Evolutionary conservation across 2,113 vertebrate genomes (phyloP).

Genomic region (Galbula dea): DNA sequence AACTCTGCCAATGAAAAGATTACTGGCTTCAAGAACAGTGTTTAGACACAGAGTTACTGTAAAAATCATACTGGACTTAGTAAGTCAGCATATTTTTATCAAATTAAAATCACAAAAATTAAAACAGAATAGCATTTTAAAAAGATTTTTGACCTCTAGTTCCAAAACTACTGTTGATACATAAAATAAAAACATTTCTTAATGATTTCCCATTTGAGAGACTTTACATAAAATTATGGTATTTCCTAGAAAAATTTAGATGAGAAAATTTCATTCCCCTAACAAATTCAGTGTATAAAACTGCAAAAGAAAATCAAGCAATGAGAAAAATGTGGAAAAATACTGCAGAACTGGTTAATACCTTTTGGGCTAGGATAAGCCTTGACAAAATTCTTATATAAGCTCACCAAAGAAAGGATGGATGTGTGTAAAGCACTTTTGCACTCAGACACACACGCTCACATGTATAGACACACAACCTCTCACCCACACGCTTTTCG

Average conservation of each 20-base stretch:
- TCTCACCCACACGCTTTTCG: slow-evolving; percentile 60
- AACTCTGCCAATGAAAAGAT: slow-evolving; percentile 79
- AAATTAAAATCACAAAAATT: slow-evolving; percentile 83
- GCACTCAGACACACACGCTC: slow-evolving; percentile 69
- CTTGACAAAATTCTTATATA: slow-evolving; percentile 72
- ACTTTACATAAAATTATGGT: slow-evolving; percentile 82
- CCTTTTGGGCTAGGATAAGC: slow-evolving; percentile 65
- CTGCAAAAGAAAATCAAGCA: slow-evolving; percentile 79
- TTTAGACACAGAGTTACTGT: slow-evolving; percentile 79
- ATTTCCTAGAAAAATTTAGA: slow-evolving; percentile 82
- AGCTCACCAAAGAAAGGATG: slow-evolving; percentile 79
- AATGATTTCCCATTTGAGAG: slow-evolving; percentile 80
- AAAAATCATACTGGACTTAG: slow-evolving; percentile 81
- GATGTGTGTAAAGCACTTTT: slow-evolving; percentile 70
- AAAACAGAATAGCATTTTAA: slow-evolving; percentile 79
- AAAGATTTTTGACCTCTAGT: slow-evolving; percentile 81
- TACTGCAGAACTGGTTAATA: slow-evolving; percentile 74
- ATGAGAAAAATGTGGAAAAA: slow-evolving; percentile 78
- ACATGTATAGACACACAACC: slow-evolving; percentile 63
- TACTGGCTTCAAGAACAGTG: slow-evolving; percentile 82
- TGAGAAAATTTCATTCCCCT: slow-evolving; percentile 80
- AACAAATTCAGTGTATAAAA: slow-evolving; percentile 83
- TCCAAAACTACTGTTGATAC: slow-evolving; percentile 80
- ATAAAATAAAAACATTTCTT: slow-evolving; percentile 84
- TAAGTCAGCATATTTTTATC: slow-evolving; percentile 78